Evolutionary conservation across 2,797 vertebrate genomes (phyloP).

Genomic region (Adrianichthys oophorus): DNA sequence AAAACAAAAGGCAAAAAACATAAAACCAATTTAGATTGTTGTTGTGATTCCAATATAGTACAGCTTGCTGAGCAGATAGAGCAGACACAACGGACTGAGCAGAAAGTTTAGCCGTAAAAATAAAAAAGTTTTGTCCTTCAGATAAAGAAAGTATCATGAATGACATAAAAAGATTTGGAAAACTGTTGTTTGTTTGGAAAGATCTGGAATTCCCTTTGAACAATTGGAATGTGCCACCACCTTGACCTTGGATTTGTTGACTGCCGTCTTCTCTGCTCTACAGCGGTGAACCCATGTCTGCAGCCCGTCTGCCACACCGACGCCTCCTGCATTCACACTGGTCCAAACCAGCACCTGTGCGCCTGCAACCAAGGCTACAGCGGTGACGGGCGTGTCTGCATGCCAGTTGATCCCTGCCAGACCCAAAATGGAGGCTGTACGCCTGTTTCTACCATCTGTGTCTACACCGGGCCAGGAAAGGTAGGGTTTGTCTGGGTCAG

Average conservation of each 20-base stretch:
- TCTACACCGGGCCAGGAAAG: slow-evolving; percentile 87
- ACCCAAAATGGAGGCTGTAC: slow-evolving; percentile 77
- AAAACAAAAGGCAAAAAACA: too few relatives aligned
- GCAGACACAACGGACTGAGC: too few relatives aligned
- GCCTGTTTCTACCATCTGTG: slow-evolving; percentile 73
- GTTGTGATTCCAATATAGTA: too few relatives aligned
- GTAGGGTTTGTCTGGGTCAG: slow-evolving; percentile 54
- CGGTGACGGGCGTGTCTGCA: slow-evolving; percentile 86
- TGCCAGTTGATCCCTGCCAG: slow-evolving; percentile 87
- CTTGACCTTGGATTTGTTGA: too few relatives aligned
- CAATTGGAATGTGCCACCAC: not conserved
- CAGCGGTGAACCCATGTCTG: slow-evolving; percentile 89
- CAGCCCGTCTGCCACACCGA: slow-evolving; percentile 74
- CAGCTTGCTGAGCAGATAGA: too few relatives aligned
- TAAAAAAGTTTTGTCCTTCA: too few relatives aligned
- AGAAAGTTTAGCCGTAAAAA: too few relatives aligned
- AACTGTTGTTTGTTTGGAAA: too few relatives aligned
- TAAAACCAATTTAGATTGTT: too few relatives aligned
- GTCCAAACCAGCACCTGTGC: slow-evolving; percentile 84
- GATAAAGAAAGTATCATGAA: too few relatives aligned
- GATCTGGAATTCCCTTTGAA: too few relatives aligned
- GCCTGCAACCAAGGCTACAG: slow-evolving; percentile 80
- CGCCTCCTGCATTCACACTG: slow-evolving; percentile 81
- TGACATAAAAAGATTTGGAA: too few relatives aligned
- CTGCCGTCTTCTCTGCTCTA: slow-evolving; percentile 21